Conservation (phyloP, 2,888 invertebrate genomes). For the Drosophila meridiana region DNA sequence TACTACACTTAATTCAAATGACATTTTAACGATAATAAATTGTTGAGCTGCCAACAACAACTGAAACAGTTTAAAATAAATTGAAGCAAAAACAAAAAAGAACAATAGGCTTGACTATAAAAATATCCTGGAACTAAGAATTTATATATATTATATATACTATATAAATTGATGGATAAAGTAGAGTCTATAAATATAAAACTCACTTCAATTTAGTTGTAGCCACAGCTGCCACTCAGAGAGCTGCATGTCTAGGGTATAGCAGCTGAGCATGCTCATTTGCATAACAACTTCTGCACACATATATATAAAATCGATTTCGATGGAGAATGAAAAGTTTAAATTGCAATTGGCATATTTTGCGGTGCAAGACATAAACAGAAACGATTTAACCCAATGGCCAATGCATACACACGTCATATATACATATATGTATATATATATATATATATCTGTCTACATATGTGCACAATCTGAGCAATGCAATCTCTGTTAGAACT, state of each 20-base stretch:
- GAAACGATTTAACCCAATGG: conserved; percentile 16
- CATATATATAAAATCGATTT: conserved; percentile 31
- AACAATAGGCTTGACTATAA: neutral
- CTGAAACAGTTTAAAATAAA: neutral
- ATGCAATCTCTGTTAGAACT: conserved; percentile 38
- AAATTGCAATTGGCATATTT: conserved; percentile 33
- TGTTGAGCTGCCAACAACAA: conserved; percentile 3
- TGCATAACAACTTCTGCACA: conserved; percentile 24
- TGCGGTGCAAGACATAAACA: conserved; percentile 12
- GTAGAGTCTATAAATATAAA: neutral
- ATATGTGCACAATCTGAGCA: conserved; percentile 6
- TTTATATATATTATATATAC: too few species aligned
- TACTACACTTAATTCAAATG: conserved; percentile 17
- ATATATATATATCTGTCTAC: neutral
- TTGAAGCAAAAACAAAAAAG: neutral
- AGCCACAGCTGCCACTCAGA: neutral
- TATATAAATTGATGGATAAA: neutral
- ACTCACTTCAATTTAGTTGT: neutral
- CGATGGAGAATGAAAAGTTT: conserved; percentile 27
- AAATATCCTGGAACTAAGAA: neutral
- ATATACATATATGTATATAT: neutral
- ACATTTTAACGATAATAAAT: conserved; percentile 26
- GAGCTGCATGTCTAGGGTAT: conserved; percentile 5
- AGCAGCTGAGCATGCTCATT: conserved; percentile 8
- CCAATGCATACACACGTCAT: conserved; percentile 10